Evolutionary conservation across 1,140 invertebrate genomes (phyloP), one percentile per base, ranked within the genome.

Genomic region (Vanessa atalanta): DNA sequence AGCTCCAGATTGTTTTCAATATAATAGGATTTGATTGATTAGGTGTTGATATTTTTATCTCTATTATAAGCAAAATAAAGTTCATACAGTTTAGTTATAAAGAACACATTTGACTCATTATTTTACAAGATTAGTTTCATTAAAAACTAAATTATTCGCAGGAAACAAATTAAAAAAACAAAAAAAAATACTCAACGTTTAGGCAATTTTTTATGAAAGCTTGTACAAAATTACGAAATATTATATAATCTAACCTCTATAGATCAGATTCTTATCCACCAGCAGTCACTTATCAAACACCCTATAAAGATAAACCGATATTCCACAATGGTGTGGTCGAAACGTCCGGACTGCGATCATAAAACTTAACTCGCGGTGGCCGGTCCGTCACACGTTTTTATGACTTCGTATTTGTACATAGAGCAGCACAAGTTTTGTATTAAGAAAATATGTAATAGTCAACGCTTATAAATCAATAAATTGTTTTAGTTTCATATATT

Each of bases 381-480:
- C 77, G 70, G 64, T 79, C 55, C 74, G 80, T 87, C 82, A 83
- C 82, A 72, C 74, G 78, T 81, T 82, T 86, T 85, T 87, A 87
- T 79, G 79, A 73, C 71, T 65, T 69, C 57, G 70, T 73, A 37
- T 47, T 64, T 67, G 57, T 65, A 72, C 20, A 53, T 43, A n/a
- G 48, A n/a, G 63, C 26, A 67, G 31, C 26, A n/a, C 65, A 37
- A 67, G 57, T 61, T 61, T 61, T 61, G 6, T 16, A 20, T 13
- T 8, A 37, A 5, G 5, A 43, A 50, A 14, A 50, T 50, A 50
- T 3, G n/a, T n/a, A 15, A 11, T 12, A 15, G 26, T 50, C 13
- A 50, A 50, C 12, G 5, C 4, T 15, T 43, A 6, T 31, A 3
- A 31, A 4, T 31, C 3, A 31, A 31, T 31, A 4, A 31, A 0